Conservation (phyloP, 2,888 invertebrate species). For the Miltochrista miniata region DNA sequence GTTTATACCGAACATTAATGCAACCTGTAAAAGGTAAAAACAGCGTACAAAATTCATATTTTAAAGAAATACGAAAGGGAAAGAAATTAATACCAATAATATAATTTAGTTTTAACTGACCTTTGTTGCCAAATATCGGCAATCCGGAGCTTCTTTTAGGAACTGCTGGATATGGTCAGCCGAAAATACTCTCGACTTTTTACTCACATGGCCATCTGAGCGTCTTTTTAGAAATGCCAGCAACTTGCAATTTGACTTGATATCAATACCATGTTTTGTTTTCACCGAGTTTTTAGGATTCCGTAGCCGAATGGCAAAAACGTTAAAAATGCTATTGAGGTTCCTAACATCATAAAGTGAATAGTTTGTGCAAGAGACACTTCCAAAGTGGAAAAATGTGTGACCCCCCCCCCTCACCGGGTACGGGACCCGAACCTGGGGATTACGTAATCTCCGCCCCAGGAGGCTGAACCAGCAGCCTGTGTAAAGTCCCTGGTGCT, state of each 20-base stretch:
- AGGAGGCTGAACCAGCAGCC: no score
- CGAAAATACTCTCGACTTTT: background rate
- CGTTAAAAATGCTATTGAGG: no score
- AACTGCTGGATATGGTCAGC: background rate
- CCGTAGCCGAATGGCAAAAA: no score
- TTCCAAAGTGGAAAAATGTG: no score
- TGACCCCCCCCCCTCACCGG: no score
- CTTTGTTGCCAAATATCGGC: background rate
- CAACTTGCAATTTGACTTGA: background rate
- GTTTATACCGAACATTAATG: background rate
- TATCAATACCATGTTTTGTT: background rate
- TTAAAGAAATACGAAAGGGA: slow-evolving; percentile 1
- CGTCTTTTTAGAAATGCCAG: background rate
- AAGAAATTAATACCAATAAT: slow-evolving; percentile 2
- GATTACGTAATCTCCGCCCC: no score
- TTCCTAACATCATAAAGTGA: no score
- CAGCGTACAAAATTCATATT: background rate
- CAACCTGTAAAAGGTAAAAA: background rate
- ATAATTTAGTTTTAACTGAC: slow-evolving; percentile 2
- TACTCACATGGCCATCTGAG: background rate
- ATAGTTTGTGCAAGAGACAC: no score
- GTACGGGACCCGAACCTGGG: no score
- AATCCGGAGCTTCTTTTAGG: background rate
- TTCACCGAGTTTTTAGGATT: background rate
- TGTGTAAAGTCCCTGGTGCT: no score